Percentiles rank a stretch among this genome's conserved stretches.
These are phyloP conservation scores for Sorex araneus DNA, from an alignment of 2,113 vertebrate genomes.

Conservation along the genomic window DNA sequence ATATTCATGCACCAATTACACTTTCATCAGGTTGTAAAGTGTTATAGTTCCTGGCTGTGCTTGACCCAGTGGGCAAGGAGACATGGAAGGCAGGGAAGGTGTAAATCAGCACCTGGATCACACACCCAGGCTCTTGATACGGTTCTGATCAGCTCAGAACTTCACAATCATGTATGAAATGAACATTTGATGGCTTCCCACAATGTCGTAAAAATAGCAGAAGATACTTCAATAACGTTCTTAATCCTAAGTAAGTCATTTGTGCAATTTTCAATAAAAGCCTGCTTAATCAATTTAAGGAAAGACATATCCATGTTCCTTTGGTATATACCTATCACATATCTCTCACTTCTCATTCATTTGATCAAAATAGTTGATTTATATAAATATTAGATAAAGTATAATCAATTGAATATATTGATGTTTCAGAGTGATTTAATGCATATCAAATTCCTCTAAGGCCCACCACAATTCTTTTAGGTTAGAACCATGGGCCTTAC, in stretches of 20 bases:
- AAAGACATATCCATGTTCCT: neutral
- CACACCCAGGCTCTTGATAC: neutral
- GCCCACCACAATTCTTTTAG: neutral
- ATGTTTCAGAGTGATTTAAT: neutral
- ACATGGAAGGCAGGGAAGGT: too few relatives aligned
- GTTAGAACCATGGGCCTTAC: neutral
- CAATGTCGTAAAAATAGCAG: neutral
- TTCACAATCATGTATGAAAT: neutral
- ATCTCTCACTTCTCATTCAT: neutral
- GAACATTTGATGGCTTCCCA: neutral
- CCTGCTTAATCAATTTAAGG: neutral
- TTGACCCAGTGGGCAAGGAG: neutral
- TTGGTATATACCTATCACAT: neutral
- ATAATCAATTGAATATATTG: neutral
- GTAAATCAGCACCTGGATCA: too few relatives aligned
- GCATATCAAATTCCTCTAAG: neutral
- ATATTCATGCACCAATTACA: neutral
- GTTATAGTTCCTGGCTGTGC: neutral
- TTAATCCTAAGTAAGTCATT: constrained; percentile 1
- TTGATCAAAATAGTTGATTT: neutral
- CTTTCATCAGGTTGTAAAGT: neutral
- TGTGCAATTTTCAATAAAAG: constrained; percentile 64
- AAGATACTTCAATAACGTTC: neutral
- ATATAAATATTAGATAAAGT: constrained; percentile 24
- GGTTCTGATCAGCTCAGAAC: neutral